Conservation (phyloP, 2,888 invertebrate genomes). For the Cerceris rybyensis region DNA sequence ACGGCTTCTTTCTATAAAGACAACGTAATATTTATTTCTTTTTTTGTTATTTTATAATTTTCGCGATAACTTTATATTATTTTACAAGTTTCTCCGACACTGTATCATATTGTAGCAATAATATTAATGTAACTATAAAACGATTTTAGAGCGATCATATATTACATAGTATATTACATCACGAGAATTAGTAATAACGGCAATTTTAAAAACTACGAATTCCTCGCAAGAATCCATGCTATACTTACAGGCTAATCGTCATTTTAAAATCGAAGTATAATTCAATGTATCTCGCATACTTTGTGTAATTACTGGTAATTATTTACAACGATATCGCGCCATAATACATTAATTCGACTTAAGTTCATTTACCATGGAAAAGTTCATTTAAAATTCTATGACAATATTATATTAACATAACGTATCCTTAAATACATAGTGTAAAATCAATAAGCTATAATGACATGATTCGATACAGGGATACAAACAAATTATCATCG, state of each 20-base stretch:
- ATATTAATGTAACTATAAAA: constrained; percentile 67
- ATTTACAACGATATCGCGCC: constrained; percentile 27
- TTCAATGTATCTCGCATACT: constrained; percentile 50
- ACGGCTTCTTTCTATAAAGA: constrained; percentile 46
- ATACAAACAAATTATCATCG: constrained; percentile 48
- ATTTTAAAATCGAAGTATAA: constrained; percentile 53
- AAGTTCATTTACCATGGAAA: constrained; percentile 17
- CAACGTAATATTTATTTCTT: constrained; percentile 49
- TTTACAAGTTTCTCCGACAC: constrained; percentile 64
- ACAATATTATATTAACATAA: constrained; percentile 25
- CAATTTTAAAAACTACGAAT: constrained; percentile 42
- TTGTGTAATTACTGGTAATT: constrained; percentile 41
- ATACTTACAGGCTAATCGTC: constrained; percentile 51
- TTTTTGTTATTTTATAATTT: constrained; percentile 67
- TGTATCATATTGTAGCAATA: constrained; percentile 60
- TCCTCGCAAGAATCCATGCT: constrained; percentile 30
- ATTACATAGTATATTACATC: constrained; percentile 55
- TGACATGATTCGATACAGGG: constrained; percentile 17
- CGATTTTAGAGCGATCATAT: constrained; percentile 55
- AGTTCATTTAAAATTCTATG: constrained; percentile 18
- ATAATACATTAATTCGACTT: constrained; percentile 30
- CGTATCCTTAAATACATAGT: constrained; percentile 11
- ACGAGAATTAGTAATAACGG: constrained; percentile 50
- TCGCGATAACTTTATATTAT: constrained; percentile 67
- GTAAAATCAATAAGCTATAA: constrained; percentile 10